A percentile compares a stretch with the other conserved stretches of the same genome.
phyloP scores from a whole-genome alignment of 2,113 vertebrate species.

The Ariopsis seemanni region DNA sequence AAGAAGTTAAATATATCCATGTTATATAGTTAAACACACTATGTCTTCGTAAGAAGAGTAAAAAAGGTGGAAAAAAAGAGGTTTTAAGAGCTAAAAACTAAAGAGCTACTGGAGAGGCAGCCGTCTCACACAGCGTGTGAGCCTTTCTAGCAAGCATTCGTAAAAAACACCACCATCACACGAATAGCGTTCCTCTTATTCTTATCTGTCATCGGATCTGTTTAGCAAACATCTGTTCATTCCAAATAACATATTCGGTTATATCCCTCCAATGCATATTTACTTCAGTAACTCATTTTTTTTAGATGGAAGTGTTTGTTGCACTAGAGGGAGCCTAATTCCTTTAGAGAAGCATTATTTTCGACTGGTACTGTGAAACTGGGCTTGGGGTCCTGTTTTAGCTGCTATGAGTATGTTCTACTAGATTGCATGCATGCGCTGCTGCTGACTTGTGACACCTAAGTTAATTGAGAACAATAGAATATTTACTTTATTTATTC shows the following conservation, averaged over 20 bases:
- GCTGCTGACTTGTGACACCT: constrained; percentile 1
- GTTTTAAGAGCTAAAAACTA: no score
- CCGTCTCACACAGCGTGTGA: no score
- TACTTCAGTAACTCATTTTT: not conserved
- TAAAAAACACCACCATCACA: not conserved
- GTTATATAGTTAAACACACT: no score
- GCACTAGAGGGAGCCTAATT: not conserved
- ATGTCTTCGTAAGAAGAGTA: no score
- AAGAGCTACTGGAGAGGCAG: no score
- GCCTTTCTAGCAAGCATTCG: no score
- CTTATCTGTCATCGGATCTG: not conserved
- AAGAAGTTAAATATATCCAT: no score
- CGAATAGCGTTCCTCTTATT: not conserved
- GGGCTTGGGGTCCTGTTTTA: constrained; percentile 56
- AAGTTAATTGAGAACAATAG: not conserved
- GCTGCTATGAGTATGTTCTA: constrained; percentile 44
- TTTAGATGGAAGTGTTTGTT: not conserved
- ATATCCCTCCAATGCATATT: not conserved
- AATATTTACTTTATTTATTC: constrained; percentile 38
- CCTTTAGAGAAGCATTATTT: not conserved
- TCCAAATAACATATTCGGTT: not conserved
- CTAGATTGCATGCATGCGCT: not conserved
- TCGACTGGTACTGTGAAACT: constrained; percentile 45
- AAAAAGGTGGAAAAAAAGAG: no score
- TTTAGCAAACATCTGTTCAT: not conserved